Conservation (phyloP, 1,140 invertebrate genomes). For the Drosophila asahinai region DNA sequence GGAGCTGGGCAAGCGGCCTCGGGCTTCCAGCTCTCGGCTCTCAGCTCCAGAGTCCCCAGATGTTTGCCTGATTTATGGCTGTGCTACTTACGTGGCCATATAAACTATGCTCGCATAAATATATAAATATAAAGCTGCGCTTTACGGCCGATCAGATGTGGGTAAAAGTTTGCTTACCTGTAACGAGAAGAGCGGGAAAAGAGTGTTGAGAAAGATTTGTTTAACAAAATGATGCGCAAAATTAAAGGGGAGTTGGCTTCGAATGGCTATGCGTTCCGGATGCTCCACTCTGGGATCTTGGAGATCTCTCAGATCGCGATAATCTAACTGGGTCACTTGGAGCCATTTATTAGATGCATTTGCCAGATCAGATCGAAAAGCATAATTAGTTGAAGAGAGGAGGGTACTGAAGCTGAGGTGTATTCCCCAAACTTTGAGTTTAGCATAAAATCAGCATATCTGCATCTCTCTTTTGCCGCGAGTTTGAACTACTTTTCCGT, state of each 20-base stretch:
- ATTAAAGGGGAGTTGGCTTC: conserved; percentile 27
- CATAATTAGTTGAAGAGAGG: conserved; percentile 40
- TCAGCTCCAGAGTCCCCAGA: conserved; percentile 27
- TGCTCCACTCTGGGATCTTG: conserved; percentile 15
- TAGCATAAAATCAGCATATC: conserved; percentile 53
- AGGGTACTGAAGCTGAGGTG: not conserved
- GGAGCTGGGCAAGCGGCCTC: conserved; percentile 19
- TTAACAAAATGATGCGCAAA: conserved; percentile 53
- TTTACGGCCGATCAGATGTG: conserved; percentile 55
- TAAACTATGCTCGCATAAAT: conserved; percentile 27
- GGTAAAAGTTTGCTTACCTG: conserved; percentile 74
- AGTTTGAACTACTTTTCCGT: conserved; percentile 69
- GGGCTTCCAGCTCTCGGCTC: conserved; percentile 2
- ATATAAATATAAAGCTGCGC: conserved; percentile 24
- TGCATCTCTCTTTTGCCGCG: conserved; percentile 39
- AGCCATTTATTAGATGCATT: conserved; percentile 49
- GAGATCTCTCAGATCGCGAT: conserved; percentile 29
- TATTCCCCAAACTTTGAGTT: conserved; percentile 26
- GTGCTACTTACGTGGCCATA: conserved; percentile 76
- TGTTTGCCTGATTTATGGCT: conserved; percentile 70
- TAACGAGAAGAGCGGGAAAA: conserved; percentile 28
- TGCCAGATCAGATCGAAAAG: conserved; percentile 12
- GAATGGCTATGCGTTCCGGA: conserved; percentile 30
- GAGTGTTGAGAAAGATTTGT: conserved; percentile 42
- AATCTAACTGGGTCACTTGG: conserved; percentile 40